phyloP scores from a whole-genome alignment of 2,113 vertebrate genomes.

The Lonchura striata region DNA sequence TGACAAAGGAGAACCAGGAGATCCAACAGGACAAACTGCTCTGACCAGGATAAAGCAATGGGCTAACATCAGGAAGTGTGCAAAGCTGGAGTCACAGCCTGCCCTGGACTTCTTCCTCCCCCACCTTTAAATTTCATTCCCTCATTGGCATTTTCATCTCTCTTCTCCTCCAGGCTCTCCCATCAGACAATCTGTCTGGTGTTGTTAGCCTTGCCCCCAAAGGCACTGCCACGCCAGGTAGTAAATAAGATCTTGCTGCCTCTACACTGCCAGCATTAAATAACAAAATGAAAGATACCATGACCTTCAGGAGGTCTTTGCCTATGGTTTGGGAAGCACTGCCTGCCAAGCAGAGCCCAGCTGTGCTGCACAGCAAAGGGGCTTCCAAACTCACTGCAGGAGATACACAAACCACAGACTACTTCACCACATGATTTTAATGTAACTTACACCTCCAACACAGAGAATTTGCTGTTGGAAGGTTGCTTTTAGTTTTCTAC shows the following conservation, averaged over 20 bases:
- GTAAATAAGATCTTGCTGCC: constrained; percentile 58
- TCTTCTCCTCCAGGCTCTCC: neutral
- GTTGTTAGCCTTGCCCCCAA: constrained; percentile 48
- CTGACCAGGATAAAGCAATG: rapidly evolving
- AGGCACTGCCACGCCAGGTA: neutral
- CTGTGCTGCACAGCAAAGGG: neutral
- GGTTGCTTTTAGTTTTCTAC: neutral
- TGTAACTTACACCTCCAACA: neutral
- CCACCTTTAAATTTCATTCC: constrained; percentile 37
- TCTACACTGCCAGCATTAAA: constrained; percentile 31
- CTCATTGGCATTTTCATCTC: constrained; percentile 24
- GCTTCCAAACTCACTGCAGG: neutral
- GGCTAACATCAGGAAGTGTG: neutral
- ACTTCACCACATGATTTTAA: neutral
- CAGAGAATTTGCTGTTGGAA: neutral
- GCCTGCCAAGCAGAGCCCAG: neutral
- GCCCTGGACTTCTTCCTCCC: constrained; percentile 1
- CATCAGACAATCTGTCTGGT: constrained; percentile 36
- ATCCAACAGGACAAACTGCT: neutral
- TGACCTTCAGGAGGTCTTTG: constrained; percentile 39
- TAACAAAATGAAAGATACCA: constrained; percentile 16
- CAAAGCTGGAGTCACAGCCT: neutral
- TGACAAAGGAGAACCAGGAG: neutral
- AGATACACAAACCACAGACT: neutral
- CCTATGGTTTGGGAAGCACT: neutral